A percentile compares a stretch with the other conserved stretches of the same genome.
phyloP scores from a whole-genome alignment of 2,113 vertebrate species.

The Morone chrysops region DNA sequence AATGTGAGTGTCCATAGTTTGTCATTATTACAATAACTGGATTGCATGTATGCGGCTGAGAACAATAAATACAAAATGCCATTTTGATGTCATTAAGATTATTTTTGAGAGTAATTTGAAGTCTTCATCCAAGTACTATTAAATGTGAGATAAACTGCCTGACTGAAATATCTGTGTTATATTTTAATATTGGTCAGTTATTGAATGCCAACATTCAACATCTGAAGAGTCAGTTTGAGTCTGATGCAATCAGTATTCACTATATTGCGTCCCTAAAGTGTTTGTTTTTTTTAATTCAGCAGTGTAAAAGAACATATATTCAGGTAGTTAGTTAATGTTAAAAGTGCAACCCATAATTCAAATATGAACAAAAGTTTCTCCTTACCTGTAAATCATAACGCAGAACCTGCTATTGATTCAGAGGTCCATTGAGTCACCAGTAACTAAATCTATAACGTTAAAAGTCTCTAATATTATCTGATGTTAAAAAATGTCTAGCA shows the following conservation, averaged over 20 bases:
- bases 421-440: neutral
- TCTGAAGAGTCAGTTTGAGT: neutral
- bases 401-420: neutral
- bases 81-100: too few relatives aligned
- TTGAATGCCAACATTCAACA: neutral
- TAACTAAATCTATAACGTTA: neutral
- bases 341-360: too few relatives aligned
- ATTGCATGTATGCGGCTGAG: neutral
- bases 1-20: neutral
- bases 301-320: too few relatives aligned
- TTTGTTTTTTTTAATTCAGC: too few relatives aligned
- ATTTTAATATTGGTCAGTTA: neutral
- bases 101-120: too few relatives aligned
- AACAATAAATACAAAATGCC: too few relatives aligned
- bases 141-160: neutral
- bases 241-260: neutral
- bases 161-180: neutral
- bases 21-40: neutral
- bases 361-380: neutral
- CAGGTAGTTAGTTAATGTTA: too few relatives aligned
- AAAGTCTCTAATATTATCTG: neutral
- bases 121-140: neutral
- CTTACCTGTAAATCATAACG: neutral
- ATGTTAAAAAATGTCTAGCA: neutral
- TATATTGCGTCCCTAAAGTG: neutral